A percentile compares a stretch with the other conserved stretches of the same genome.
phyloP scores from a whole-genome alignment of 2,113 vertebrate genomes.

The Neomonachus schauinslandi region DNA sequence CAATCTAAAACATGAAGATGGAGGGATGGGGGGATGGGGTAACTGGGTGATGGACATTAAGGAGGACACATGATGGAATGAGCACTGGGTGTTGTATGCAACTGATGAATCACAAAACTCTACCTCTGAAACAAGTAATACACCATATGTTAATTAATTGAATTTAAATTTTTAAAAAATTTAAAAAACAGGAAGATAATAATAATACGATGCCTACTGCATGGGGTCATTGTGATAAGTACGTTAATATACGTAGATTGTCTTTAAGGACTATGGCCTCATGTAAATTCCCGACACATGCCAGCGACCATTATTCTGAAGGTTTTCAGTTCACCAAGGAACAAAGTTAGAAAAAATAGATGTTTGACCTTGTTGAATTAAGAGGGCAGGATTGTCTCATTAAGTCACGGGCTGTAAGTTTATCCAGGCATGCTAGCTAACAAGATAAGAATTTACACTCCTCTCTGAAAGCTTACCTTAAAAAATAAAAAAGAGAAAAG shows the following conservation, averaged over 20 bases:
- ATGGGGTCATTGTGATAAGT: neutral
- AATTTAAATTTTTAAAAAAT: neutral
- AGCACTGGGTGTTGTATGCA: neutral
- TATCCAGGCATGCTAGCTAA: neutral
- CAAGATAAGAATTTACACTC: neutral
- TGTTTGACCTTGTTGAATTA: neutral
- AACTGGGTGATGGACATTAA: neutral
- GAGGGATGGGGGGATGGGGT: neutral
- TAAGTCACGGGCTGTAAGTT: neutral
- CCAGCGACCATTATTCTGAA: fast-evolving
- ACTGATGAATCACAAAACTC: neutral
- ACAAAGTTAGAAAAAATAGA: neutral
- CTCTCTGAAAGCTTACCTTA: neutral
- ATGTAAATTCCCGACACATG: fast-evolving
- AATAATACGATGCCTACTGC: fast-evolving
- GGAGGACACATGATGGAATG: neutral
- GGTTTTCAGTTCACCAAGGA: neutral
- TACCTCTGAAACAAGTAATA: neutral
- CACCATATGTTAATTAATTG: neutral
- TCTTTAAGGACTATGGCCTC: fast-evolving
- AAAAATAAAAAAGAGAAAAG: neutral
- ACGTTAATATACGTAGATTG: fast-evolving
- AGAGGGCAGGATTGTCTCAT: neutral
- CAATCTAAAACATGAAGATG: neutral
- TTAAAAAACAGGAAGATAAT: neutral